Percentiles rank a stretch among this genome's conserved stretches.
Conservation (phyloP, 2,113 vertebrate genomes). For the Oxyruncus cristatus region DNA sequence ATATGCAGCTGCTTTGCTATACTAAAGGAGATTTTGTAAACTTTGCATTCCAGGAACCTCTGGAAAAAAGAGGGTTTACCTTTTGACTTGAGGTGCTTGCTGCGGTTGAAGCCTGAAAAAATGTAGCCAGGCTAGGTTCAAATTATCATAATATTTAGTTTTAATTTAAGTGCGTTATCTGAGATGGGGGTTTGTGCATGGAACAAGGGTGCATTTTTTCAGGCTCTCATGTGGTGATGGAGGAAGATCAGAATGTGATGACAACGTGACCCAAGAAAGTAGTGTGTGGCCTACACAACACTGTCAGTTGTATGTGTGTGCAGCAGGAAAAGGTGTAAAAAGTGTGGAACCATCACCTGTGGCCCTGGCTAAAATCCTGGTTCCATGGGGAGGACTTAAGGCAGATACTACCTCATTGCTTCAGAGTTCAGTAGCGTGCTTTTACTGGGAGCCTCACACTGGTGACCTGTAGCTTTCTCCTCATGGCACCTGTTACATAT, state of each 20-base stretch:
- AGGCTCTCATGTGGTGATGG: fast-evolving
- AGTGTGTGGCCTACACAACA: fast-evolving
- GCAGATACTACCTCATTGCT: background rate
- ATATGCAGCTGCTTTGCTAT: background rate
- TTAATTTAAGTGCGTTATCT: background rate
- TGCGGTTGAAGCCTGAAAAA: background rate
- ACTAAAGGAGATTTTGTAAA: background rate
- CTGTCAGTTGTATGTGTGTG: fast-evolving
- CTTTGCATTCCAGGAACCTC: background rate
- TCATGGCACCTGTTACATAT: background rate
- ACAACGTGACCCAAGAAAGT: background rate
- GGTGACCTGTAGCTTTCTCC: background rate
- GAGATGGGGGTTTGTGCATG: background rate
- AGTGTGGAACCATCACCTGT: fast-evolving
- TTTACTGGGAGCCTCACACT: fast-evolving
- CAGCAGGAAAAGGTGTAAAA: background rate
- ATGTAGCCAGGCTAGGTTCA: background rate
- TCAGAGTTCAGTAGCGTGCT: fast-evolving
- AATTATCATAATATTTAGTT: background rate
- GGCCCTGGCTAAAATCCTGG: background rate
- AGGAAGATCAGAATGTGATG: background rate
- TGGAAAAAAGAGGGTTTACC: background rate
- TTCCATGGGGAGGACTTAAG: background rate
- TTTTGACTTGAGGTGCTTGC: background rate
- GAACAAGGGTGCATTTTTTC: background rate